Percentiles rank a stretch among this genome's conserved stretches.
Evolutionary conservation across 2,888 invertebrate genomes (phyloP).

Genomic region (Nezara viridula): DNA sequence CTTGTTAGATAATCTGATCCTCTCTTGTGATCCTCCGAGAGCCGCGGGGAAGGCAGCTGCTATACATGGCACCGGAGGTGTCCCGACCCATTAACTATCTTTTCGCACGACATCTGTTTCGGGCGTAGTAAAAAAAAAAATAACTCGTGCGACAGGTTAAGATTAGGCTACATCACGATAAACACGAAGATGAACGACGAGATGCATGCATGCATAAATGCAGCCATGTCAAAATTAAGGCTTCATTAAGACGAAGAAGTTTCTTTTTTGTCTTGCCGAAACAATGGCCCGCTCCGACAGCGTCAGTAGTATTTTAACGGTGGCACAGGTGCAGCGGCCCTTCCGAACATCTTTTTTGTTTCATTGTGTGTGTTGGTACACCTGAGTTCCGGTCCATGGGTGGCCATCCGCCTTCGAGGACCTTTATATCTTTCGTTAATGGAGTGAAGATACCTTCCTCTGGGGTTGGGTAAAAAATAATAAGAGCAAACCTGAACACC

Average conservation of each 20-base stretch:
- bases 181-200: background rate
- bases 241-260: background rate
- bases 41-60: background rate
- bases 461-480: background rate
- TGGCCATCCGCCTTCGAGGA: conserved; percentile 22
- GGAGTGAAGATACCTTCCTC: background rate
- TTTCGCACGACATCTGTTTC: conserved; percentile 15
- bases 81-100: background rate
- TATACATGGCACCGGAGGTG: background rate
- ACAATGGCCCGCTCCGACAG: background rate
- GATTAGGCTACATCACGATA: background rate
- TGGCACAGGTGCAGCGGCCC: background rate
- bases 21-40: background rate
- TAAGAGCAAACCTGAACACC: background rate
- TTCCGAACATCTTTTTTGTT: conserved; percentile 36
- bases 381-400: conserved; percentile 54
- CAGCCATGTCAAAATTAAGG: background rate
- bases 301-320: conserved; percentile 25
- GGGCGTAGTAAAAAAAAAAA: background rate
- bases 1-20: background rate
- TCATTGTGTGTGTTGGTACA: conserved; percentile 51
- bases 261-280: conserved; percentile 5
- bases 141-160: background rate
- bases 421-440: conserved; percentile 7
- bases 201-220: conserved; percentile 23